Percentiles rank a stretch among this genome's conserved stretches.
These are phyloP conservation scores for Heliconius eleuchia DNA, from an alignment of 1,140 invertebrate genomes.

Conservation along the genomic window DNA sequence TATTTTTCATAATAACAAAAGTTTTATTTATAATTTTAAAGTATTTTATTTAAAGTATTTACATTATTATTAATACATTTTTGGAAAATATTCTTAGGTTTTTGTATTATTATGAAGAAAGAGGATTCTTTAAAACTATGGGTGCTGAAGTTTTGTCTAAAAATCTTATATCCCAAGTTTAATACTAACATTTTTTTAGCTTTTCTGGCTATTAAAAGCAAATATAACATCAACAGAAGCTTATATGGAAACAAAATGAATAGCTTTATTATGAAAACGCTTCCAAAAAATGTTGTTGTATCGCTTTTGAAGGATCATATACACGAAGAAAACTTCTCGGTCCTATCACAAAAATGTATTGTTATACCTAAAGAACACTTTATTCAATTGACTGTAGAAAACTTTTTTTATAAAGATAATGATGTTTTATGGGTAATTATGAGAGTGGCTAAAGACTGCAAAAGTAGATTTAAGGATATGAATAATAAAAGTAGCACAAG, in stretches of 20 bases:
- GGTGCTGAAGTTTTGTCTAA: slow-evolving; percentile 71
- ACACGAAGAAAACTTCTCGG: slow-evolving; percentile 49
- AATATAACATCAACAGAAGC: slow-evolving; percentile 55
- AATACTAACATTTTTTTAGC: slow-evolving; percentile 66
- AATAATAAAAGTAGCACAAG: slow-evolving; percentile 40
- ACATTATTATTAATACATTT: neutral
- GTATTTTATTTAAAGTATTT: neutral
- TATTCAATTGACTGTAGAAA: slow-evolving; percentile 64
- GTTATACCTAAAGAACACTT: slow-evolving; percentile 64
- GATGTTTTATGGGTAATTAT: slow-evolving; percentile 66
- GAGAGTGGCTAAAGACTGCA: slow-evolving; percentile 55
- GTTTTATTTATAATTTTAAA: neutral
- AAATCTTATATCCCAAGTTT: slow-evolving; percentile 74
- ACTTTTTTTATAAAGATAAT: slow-evolving; percentile 72
- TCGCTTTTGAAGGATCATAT: slow-evolving; percentile 49
- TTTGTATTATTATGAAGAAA: slow-evolving; percentile 55
- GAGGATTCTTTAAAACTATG: slow-evolving; percentile 56
- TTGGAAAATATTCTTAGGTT: neutral
- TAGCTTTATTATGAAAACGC: slow-evolving; percentile 51
- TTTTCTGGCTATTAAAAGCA: slow-evolving; percentile 70
- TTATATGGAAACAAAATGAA: slow-evolving; percentile 46
- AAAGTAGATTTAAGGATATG: slow-evolving; percentile 50
- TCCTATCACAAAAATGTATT: slow-evolving; percentile 65
- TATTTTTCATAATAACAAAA: neutral
- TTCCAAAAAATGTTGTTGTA: slow-evolving; percentile 48